phyloP scores from a whole-genome alignment of 1,140 invertebrate species.

The Conopomorpha cramerella region DNA sequence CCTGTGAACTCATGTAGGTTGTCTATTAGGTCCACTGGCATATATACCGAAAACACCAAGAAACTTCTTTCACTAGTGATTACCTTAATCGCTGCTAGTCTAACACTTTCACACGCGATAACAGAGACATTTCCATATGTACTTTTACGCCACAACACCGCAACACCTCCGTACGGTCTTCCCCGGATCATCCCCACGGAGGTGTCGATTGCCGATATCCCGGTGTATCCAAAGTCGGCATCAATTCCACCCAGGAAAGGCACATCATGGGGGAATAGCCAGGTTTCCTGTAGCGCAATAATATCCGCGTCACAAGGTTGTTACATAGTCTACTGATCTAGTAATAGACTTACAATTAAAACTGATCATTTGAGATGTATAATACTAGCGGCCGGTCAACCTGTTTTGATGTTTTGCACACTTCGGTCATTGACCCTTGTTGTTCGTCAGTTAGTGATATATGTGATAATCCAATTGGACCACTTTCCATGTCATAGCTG shows the following conservation, averaged over 20 bases:
- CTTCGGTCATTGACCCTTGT: too few species aligned
- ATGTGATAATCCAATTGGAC: too few species aligned
- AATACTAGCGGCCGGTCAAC: too few species aligned
- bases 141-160: constrained; percentile 1
- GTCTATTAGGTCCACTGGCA: not conserved
- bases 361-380: too few species aligned
- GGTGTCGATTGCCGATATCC: not conserved
- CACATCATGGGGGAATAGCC: constrained; percentile 1
- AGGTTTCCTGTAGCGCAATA: too few species aligned
- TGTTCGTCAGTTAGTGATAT: too few species aligned
- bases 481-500: too few species aligned
- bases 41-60: constrained; percentile 2
- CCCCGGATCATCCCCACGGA: too few species aligned
- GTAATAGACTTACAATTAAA: constrained; percentile 1
- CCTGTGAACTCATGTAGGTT: constrained; percentile 3
- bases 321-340: constrained; percentile 1
- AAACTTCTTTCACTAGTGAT: not conserved
- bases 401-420: too few species aligned
- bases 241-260: not conserved
- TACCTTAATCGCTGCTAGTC: constrained; percentile 1
- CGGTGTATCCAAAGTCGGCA: not conserved
- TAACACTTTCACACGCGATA: constrained; percentile 2
- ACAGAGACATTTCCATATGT: constrained; percentile 1
- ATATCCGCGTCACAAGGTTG: not conserved
- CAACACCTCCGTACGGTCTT: constrained; percentile 3